Percentiles rank a stretch among this genome's conserved stretches.
These are phyloP conservation scores for Glareola pratincola DNA, from an alignment of 2,113 vertebrate genomes.

Conservation along the genomic window DNA sequence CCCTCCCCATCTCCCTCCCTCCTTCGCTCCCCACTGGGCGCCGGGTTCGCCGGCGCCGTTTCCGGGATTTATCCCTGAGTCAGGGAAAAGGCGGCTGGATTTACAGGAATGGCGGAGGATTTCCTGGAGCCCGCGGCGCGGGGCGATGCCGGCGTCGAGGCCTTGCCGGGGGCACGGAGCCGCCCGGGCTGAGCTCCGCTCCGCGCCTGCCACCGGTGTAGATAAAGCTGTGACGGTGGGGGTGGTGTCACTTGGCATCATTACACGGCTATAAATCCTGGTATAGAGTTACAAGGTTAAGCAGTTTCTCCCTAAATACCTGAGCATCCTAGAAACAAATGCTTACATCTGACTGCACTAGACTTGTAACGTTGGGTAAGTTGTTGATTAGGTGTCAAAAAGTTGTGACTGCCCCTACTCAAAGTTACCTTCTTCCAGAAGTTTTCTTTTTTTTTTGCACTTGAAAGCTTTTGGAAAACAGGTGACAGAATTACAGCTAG, in stretches of 20 bases:
- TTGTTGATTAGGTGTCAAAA: not conserved
- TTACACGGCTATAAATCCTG: not conserved
- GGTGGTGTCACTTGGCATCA: not conserved
- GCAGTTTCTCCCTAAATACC: not conserved
- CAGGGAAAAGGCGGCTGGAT: not conserved
- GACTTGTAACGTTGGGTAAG: not conserved
- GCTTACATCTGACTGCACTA: not conserved
- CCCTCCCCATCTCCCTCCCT: not conserved
- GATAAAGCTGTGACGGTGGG: not conserved
- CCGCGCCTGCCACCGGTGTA: no score
- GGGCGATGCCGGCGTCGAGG: not conserved
- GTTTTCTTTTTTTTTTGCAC: not conserved
- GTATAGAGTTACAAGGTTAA: not conserved
- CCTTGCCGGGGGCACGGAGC: not conserved
- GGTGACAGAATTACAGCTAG: not conserved
- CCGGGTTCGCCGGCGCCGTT: not conserved
- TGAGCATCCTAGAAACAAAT: not conserved
- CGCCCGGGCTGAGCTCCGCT: not conserved
- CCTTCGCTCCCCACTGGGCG: not conserved
- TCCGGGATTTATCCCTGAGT: not conserved
- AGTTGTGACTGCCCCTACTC: not conserved
- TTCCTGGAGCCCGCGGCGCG: not conserved
- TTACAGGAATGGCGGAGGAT: not conserved
- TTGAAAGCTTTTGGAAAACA: not conserved
- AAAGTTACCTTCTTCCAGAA: not conserved